These are phyloP conservation scores for Dasypolia templi DNA, from an alignment of 2,888 invertebrate genomes.

Conservation along the genomic window DNA sequence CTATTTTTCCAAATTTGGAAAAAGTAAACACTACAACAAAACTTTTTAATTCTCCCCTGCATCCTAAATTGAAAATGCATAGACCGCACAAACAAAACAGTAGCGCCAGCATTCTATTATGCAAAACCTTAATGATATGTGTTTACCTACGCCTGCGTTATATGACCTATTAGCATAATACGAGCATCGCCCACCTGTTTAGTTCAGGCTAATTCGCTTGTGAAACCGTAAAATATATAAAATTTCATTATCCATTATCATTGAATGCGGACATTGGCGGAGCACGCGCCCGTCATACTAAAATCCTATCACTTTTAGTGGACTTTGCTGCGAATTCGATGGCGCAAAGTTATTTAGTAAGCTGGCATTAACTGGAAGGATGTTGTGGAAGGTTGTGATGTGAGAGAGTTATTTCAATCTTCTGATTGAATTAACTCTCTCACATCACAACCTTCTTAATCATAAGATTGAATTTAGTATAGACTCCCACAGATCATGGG, in stretches of 20 bases:
- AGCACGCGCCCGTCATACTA: constrained; percentile 33
- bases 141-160: constrained; percentile 65
- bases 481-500: background rate
- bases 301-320: constrained; percentile 63
- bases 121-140: constrained; percentile 65
- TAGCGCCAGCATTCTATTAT: constrained; percentile 60
- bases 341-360: constrained; percentile 33
- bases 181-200: constrained; percentile 70
- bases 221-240: constrained; percentile 66
- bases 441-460: background rate
- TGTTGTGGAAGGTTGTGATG: background rate
- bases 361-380: background rate
- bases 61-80: constrained; percentile 38
- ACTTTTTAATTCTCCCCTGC: constrained; percentile 5
- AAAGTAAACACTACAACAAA: background rate
- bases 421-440: background rate
- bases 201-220: constrained; percentile 67
- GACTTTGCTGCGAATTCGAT: constrained; percentile 20
- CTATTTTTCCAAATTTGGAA: background rate
- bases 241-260: constrained; percentile 58
- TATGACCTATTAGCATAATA: constrained; percentile 73
- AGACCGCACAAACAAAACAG: constrained; percentile 45
- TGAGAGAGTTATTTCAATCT: background rate
- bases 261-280: constrained; percentile 49
- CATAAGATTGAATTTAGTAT: background rate